phyloP scores from a whole-genome alignment of 64 coral and sea anemone genomes.

The Orbicella faveolata region DNA sequence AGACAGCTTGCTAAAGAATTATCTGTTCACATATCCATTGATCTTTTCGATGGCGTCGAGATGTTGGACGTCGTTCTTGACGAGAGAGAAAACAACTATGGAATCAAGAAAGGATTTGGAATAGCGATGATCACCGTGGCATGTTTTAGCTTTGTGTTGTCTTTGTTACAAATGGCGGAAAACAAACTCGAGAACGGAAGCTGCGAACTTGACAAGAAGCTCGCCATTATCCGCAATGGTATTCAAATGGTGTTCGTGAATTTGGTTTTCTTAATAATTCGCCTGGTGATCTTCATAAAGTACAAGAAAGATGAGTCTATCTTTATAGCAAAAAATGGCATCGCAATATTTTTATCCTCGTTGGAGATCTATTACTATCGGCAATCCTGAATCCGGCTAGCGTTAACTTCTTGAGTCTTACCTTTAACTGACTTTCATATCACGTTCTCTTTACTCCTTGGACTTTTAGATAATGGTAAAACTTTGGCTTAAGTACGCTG shows the following conservation, averaged over 20 bases:
- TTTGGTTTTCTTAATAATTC: slow-evolving; percentile 42
- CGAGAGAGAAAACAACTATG: not conserved
- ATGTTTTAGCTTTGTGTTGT: slow-evolving; percentile 33
- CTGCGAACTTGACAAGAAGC: not conserved
- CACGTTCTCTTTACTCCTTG: too few species aligned
- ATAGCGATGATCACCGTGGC: slow-evolving; percentile 9
- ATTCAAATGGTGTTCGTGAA: slow-evolving; percentile 50
- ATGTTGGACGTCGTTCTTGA: slow-evolving; percentile 46
- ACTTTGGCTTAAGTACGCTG: too few species aligned
- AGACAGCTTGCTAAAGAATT: not conserved
- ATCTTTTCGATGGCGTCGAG: slow-evolving; percentile 67
- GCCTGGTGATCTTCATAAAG: slow-evolving; percentile 26
- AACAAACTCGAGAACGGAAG: not conserved
- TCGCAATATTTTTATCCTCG: slow-evolving; percentile 25
- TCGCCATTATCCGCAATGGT: not conserved
- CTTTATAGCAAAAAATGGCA: slow-evolving; percentile 70
- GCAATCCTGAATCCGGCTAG: not conserved
- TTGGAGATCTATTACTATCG: slow-evolving; percentile 28
- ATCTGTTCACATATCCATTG: not conserved
- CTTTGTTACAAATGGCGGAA: slow-evolving; percentile 24
- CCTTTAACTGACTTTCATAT: too few species aligned
- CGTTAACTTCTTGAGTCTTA: not conserved
- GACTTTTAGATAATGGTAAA: too few species aligned
- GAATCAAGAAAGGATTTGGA: slow-evolving; percentile 18
- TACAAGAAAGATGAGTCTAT: slow-evolving; percentile 55